Evolutionary conservation across 2,113 vertebrate species (phyloP), one percentile per base, ranked within the genome.

Genomic region (Petromus typicus): DNA sequence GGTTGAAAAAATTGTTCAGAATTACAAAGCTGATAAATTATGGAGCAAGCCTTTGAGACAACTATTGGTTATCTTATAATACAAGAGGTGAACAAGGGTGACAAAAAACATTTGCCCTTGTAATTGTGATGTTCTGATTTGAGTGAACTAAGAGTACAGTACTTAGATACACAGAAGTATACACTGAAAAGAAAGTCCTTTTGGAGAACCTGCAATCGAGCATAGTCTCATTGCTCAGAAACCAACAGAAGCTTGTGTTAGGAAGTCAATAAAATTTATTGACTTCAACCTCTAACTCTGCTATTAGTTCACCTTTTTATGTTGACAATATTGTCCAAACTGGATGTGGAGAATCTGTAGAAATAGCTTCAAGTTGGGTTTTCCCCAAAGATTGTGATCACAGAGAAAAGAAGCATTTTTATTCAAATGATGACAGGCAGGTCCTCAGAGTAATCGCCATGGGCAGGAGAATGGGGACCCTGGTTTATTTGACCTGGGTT

Each of bases 311-410:
- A 7, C 3, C 5, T 87, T 80, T 34, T 59, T 87, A 20, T 56
- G 9, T 40, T 59, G 59, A 96, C 80, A n/a, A 61, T 18, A 45
- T 12, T 45, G 40, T 76, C 13, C 54, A 91, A 54, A 79, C 71
- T 54, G 61, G 25, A 69, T 23, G 10, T 7, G 90, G 75, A 34
- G 63, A 64, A 91, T 89, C 84, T 64, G 3, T 59, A 86, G 43
- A 83, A 86, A 81, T 40, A 93, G 56, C 48, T 73, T 80, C 63
- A 37, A 12, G 25, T 86, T 87, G 48, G 4, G 91, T 88, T 95
- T 6, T 69, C 2, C 34, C n/a, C 61, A 88, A 37, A 81, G 32
- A 48, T 78, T 67, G 43, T 83, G 37, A 51, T 80, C 37, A 86
- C n/a, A 86, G 78, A 64, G 57, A 63, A 69, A 66, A 54, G 40